Percentiles rank a stretch among this genome's conserved stretches.
These are phyloP conservation scores for Epinotia brunnichana DNA, from an alignment of 2,888 invertebrate genomes.

Conservation along the genomic window DNA sequence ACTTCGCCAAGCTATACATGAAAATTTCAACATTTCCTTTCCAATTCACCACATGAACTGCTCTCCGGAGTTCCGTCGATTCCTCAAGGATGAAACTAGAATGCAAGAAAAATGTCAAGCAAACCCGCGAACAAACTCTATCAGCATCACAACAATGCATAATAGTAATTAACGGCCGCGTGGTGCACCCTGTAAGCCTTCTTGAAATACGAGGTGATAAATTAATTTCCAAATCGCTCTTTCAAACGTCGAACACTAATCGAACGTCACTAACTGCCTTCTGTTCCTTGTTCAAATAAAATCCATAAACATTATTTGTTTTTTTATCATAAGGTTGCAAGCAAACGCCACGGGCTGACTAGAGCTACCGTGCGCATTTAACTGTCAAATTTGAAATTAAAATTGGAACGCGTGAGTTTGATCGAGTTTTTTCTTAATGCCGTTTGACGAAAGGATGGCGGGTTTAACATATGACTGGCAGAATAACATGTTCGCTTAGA, in stretches of 20 bases:
- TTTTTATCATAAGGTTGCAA: constrained; percentile 47
- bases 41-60: too few relatives aligned
- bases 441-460: constrained; percentile 62
- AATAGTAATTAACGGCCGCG: constrained; percentile 65
- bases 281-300: constrained; percentile 56
- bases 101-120: constrained; percentile 48
- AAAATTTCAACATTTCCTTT: too few relatives aligned
- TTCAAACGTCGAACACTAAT: constrained; percentile 75
- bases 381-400: constrained; percentile 72
- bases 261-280: constrained; percentile 62
- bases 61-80: too few relatives aligned
- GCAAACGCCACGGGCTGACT: constrained; percentile 44
- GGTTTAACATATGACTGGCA: constrained; percentile 58
- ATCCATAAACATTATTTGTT: constrained; percentile 50
- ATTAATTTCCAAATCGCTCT: constrained; percentile 73
- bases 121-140: constrained; percentile 54
- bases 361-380: constrained; percentile 56
- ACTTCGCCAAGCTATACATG: too few relatives aligned
- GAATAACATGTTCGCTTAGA: constrained; percentile 26
- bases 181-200: constrained; percentile 58
- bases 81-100: too few relatives aligned
- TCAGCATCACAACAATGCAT: constrained; percentile 59
- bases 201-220: constrained; percentile 71
- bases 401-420: constrained; percentile 60
- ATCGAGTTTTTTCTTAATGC: constrained; percentile 53